A percentile compares a stretch with the other conserved stretches of the same genome.
phyloP scores from a whole-genome alignment of 2,888 invertebrate species.

The Heliconius charithonia region DNA sequence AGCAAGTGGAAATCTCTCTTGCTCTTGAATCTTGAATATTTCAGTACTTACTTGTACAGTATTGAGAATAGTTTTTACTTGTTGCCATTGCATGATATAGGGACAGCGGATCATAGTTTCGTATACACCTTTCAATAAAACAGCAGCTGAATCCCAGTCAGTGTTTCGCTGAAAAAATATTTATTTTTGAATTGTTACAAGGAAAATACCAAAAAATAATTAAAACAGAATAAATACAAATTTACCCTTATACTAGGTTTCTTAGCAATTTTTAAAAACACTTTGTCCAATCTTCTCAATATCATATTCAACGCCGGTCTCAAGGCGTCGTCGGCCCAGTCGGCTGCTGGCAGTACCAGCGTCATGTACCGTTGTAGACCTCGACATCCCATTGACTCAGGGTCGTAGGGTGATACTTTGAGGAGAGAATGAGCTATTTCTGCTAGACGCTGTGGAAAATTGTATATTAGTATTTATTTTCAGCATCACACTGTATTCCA shows the following conservation, averaged over 20 bases:
- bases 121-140: slow-evolving; percentile 96
- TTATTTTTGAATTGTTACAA: not conserved
- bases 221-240: slow-evolving; percentile 49
- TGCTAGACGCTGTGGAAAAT: slow-evolving; percentile 89
- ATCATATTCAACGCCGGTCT: slow-evolving; percentile 96
- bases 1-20: no score
- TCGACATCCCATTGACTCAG: slow-evolving; percentile 97
- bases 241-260: slow-evolving; percentile 93
- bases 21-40: not conserved
- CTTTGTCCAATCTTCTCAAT: slow-evolving; percentile 96
- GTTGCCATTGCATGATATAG: slow-evolving; percentile 98
- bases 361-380: slow-evolving; percentile 97
- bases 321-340: slow-evolving; percentile 97
- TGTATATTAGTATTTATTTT: not conserved
- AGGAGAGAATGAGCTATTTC: slow-evolving; percentile 98
- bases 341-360: slow-evolving; percentile 95
- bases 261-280: slow-evolving; percentile 98
- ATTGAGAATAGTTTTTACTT: slow-evolving; percentile 93
- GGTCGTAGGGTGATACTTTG: slow-evolving; percentile 99
- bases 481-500: not conserved
- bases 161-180: slow-evolving; percentile 89
- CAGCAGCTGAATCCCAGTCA: slow-evolving; percentile 98
- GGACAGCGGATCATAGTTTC: slow-evolving; percentile 96
- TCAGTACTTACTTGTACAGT: slow-evolving; percentile 90
- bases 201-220: not conserved